phyloP scores from a whole-genome alignment of 2,113 vertebrate genomes.

The Capricornis sumatraensis region DNA sequence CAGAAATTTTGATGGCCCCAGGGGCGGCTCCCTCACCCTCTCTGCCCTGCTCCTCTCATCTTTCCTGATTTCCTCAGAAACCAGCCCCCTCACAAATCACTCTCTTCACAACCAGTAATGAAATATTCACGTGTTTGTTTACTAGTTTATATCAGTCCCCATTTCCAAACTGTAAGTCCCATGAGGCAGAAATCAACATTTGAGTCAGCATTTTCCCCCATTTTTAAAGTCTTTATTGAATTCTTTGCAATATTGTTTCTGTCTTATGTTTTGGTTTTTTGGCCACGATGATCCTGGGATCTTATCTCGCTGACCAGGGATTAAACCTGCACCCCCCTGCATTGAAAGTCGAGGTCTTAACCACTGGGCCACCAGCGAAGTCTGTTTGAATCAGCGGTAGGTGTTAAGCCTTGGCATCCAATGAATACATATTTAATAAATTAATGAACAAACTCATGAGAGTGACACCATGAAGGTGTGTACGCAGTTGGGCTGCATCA shows the following conservation, averaged over 20 bases:
- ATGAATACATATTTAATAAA: neutral
- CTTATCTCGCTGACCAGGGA: neutral
- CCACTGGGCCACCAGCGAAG: neutral
- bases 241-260: neutral
- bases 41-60: neutral
- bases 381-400: neutral
- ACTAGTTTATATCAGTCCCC: neutral
- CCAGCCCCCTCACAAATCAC: neutral
- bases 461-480: neutral
- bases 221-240: neutral
- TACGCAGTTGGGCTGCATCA: neutral
- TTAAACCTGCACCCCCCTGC: neutral
- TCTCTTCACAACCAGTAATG: neutral
- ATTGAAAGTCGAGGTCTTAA: neutral
- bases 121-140: neutral
- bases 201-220: neutral
- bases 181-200: neutral
- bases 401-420: neutral
- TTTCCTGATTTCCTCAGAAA: neutral
- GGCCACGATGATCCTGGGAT: fast-evolving
- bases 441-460: neutral
- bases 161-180: neutral
- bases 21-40: neutral
- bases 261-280: neutral
- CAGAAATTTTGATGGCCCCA: fast-evolving